Base-by-base conservation (phyloP, 1,140 invertebrate species). In the Caenorhabditis briggsae region DNA sequence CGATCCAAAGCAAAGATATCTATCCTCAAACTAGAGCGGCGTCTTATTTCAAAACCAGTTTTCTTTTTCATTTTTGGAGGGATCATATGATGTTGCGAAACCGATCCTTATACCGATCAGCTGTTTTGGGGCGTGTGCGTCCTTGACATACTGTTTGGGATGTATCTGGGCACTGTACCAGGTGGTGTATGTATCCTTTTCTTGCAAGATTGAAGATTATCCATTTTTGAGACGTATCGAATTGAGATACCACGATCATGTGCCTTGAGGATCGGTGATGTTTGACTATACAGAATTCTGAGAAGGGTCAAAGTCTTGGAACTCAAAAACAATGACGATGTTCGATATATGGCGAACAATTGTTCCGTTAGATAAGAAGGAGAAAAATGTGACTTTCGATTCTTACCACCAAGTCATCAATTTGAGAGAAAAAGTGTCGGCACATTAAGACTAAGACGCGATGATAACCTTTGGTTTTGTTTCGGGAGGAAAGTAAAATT, bases 31-130 rank as follows among this genome's bases (percentile, higher is more conserved):
- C 70, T 53, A 23, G 70, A 78, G 18, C 70, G 70, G 50, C 16
- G 56, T 58, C n/a, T 58, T 18, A 78, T 78, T 78, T 53, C n/a
- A 23, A 78, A 78, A 78, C 70, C 46, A 50, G 70, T 78, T 78
- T 53, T 18, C 7, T 50, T 23, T 33, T 33, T 33, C 33, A 2
- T 33, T 33, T 33, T 33, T 33, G 33, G 33, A 33, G 33, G 11
- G 50, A 50, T 78, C 70, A 78, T 78, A 78, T 78, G 70, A 78
- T 78, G 46, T 78, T 78, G n/a, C 43, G 70, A 78, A 48, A 70
- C 25, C 70, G 16, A 12, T 33, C n/a, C 25, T 7, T n/a, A 20
- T 9, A 3, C 9, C 70, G 70, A 78, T 78, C 70, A 78, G 70
- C 48, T 78, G 70, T 78, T 78, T 11, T 20, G n/a, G n/a, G 46